These are phyloP conservation scores for Oscheius sp. DNA, from an alignment of 1,140 invertebrate species.

Conservation along the genomic window DNA sequence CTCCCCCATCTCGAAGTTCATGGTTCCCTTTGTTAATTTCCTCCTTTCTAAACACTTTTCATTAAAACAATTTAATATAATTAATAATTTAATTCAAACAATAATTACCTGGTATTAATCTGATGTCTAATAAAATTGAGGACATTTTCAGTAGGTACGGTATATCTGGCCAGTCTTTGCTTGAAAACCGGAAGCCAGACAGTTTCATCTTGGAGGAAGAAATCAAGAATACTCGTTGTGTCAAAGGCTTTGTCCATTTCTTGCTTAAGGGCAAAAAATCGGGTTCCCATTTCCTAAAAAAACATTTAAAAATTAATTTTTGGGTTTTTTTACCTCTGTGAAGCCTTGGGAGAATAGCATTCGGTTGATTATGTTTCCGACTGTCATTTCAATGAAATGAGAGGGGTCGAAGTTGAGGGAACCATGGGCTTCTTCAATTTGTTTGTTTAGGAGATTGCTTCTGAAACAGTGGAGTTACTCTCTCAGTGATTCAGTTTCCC, in stretches of 20 bases:
- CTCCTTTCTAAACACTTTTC: slow-evolving; percentile 4
- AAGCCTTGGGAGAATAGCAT: slow-evolving; percentile 24
- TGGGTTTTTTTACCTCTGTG: neutral
- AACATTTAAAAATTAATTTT: no score
- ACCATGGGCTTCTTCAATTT: slow-evolving; percentile 9
- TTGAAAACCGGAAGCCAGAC: slow-evolving; percentile 52
- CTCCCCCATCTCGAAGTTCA: slow-evolving; percentile 57
- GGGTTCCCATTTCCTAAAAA: slow-evolving; percentile 7
- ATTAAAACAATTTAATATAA: no score
- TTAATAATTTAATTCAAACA: no score
- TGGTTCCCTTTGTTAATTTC: slow-evolving; percentile 55
- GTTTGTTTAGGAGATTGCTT: slow-evolving; percentile 31
- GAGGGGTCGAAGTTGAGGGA: slow-evolving; percentile 11
- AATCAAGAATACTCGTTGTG: slow-evolving; percentile 13
- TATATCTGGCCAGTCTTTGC: no score
- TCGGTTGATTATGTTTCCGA: slow-evolving; percentile 37
- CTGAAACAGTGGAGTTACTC: no score
- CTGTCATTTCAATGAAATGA: slow-evolving; percentile 19
- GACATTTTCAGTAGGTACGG: no score
- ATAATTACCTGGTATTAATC: no score
- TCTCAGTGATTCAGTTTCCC: no score
- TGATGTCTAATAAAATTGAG: no score
- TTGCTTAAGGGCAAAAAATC: slow-evolving; percentile 11
- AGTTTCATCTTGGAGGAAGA: slow-evolving; percentile 2
- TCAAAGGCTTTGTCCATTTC: neutral